These are phyloP conservation scores for Orussus abietinus DNA, from an alignment of 1,140 invertebrate genomes.

Conservation along the genomic window DNA sequence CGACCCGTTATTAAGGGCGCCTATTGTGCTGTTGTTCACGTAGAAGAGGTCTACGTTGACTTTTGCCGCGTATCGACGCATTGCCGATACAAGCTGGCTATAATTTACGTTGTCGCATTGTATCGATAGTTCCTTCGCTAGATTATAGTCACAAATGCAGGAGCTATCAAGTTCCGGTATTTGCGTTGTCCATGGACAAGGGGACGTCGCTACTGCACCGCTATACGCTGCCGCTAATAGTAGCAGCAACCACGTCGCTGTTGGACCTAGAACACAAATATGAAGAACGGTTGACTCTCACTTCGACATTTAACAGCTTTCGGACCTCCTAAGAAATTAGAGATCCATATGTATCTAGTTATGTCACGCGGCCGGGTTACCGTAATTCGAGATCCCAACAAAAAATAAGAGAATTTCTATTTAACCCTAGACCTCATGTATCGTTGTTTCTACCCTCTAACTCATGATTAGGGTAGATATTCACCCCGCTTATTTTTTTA, in stretches of 20 bases:
- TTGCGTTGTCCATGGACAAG: slow-evolving; percentile 81
- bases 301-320: no score
- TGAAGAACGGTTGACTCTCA: no score
- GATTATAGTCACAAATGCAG: slow-evolving; percentile 83
- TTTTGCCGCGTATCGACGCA: slow-evolving; percentile 65
- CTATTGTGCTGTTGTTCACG: slow-evolving; percentile 81
- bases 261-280: background rate
- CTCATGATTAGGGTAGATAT: no score
- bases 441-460: no score
- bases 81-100: slow-evolving; percentile 63
- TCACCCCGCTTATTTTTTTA: no score
- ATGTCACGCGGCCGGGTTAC: no score
- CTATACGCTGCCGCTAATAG: slow-evolving; percentile 22
- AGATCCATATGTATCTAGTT: no score
- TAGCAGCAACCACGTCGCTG: slow-evolving; percentile 19
- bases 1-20: slow-evolving; percentile 62
- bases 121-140: slow-evolving; percentile 76
- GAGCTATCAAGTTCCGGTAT: slow-evolving; percentile 72
- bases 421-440: no score
- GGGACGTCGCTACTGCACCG: slow-evolving; percentile 47
- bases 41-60: slow-evolving; percentile 78
- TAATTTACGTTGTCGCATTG: slow-evolving; percentile 89
- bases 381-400: no score
- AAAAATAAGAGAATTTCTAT: no score
- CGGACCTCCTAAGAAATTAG: no score